These are phyloP conservation scores for Callimorpha dominula DNA, from an alignment of 2,888 invertebrate genomes.

Conservation along the genomic window DNA sequence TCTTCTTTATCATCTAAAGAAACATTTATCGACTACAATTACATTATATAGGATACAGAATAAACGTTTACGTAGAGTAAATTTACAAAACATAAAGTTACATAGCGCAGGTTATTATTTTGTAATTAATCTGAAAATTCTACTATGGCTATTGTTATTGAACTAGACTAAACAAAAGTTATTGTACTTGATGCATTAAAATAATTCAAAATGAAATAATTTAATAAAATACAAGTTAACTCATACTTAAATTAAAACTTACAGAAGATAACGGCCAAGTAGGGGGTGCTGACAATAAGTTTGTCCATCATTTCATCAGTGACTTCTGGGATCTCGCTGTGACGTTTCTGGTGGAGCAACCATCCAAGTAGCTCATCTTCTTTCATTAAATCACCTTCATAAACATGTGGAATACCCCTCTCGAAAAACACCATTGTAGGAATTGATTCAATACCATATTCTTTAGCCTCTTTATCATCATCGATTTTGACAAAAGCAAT, in stretches of 20 bases:
- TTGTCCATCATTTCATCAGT: constrained; percentile 98
- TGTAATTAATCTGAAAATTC: background rate
- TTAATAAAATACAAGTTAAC: background rate
- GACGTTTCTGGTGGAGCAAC: constrained; percentile 96
- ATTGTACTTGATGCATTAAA: background rate
- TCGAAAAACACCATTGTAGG: constrained; percentile 94
- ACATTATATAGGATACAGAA: background rate
- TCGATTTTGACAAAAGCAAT: constrained; percentile 97
- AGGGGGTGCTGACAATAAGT: constrained; percentile 92
- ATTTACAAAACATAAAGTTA: background rate
- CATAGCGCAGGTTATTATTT: background rate
- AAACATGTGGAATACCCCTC: constrained; percentile 90
- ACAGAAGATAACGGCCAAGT: constrained; percentile 97
- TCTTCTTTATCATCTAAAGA: constrained; percentile 94
- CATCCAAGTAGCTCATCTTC: constrained; percentile 96
- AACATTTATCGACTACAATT: background rate
- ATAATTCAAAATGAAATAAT: constrained; percentile 18
- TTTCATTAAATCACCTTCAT: constrained; percentile 95
- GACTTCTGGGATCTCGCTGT: constrained; percentile 96
- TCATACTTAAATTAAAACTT: constrained; percentile 78
- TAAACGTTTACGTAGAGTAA: background rate
- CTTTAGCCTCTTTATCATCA: constrained; percentile 95
- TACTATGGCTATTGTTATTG: background rate
- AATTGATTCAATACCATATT: constrained; percentile 94
- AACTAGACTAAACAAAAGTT: background rate